Evolutionary conservation across 2,113 vertebrate genomes (phyloP).

Genomic region (Oenanthe melanoleuca): DNA sequence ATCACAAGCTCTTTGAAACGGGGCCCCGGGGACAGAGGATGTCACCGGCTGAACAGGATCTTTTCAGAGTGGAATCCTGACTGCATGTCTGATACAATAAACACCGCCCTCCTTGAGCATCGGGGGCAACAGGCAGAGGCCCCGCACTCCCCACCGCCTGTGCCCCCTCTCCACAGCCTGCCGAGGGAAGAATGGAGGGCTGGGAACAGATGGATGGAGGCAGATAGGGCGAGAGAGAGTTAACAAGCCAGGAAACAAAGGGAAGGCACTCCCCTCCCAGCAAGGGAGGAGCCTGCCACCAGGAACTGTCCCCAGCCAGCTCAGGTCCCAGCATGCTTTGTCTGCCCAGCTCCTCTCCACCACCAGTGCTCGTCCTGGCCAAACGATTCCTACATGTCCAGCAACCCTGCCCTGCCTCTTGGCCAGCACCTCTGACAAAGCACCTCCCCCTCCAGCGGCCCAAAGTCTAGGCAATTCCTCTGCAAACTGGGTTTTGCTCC

Average conservation of each 20-base stretch:
- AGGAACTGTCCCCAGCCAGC: slow-evolving; percentile 60
- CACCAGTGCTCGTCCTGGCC: not conserved
- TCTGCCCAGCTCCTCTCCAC: not conserved
- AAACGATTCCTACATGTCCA: not conserved
- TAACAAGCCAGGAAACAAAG: slow-evolving; percentile 75
- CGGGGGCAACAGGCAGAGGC: not conserved
- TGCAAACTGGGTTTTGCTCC: not conserved
- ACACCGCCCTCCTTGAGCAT: not conserved
- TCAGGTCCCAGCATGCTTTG: slow-evolving; percentile 66
- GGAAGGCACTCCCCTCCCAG: slow-evolving; percentile 53
- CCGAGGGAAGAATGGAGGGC: not conserved
- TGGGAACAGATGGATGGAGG: slow-evolving; percentile 65
- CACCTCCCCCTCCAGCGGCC: not conserved
- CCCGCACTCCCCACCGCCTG: not conserved
- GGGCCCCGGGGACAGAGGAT: slow-evolving; percentile 11
- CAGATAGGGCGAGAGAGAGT: slow-evolving; percentile 67
- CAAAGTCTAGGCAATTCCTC: not conserved
- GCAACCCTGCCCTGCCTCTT: not conserved
- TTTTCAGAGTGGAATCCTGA: not conserved
- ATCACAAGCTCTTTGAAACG: slow-evolving; percentile 24
- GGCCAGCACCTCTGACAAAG: not conserved
- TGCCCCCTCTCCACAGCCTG: not conserved
- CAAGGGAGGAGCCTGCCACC: slow-evolving; percentile 65
- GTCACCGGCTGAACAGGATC: slow-evolving; percentile 48
- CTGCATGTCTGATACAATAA: not conserved